Evolutionary conservation across 1,140 invertebrate species (phyloP), one percentile per base, ranked within the genome.

Genomic region (Apis dorsata): DNA sequence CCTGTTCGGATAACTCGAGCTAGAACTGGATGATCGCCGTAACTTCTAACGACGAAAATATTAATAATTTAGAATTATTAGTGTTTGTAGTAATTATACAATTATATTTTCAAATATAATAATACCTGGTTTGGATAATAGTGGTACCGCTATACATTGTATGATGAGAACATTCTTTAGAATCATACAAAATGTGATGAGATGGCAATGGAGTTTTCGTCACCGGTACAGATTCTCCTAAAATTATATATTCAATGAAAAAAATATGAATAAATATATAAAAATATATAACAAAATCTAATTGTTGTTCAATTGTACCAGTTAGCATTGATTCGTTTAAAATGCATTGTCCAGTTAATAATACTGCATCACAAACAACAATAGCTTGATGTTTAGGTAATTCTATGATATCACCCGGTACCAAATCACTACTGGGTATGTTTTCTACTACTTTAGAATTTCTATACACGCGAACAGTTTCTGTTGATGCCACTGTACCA

Each of bases 291-390:
- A 17, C 0, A 11, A 51, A 57, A 59, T 28, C n/a, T 51, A 24
- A 9, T 76, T n/a, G 51, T 0, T 24, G 12, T 49, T n/a, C n/a
- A 49, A 77, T 78, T 78, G 95, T 92, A 98, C 97, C 98, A 74
- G 98, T 99, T 17, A 99, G 95, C 98, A 99, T 99, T 86, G 97
- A 98, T 94, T 99, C 99, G 92, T 99, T 99, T 19, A 99, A 96
- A 86, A 99, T 98, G 86, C 98, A 98, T 79, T 96, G 97, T 5
- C 99, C 98, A 69, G 96, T 96, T 5, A 99, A 94, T 44, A 99
- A 92, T 4, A 98, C 97, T 2, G 98, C 98, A 94, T 99, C 99
- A 93, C 98, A 99, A 85, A 97, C 96, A 95, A 99, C 96, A 9
- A 96, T 95, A 91, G 97, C 97, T 28, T 98, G 98, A 87, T 96